Base-by-base conservation (phyloP, 64 coral and sea anemone genomes). In the Exaiptasia diaphana region DNA sequence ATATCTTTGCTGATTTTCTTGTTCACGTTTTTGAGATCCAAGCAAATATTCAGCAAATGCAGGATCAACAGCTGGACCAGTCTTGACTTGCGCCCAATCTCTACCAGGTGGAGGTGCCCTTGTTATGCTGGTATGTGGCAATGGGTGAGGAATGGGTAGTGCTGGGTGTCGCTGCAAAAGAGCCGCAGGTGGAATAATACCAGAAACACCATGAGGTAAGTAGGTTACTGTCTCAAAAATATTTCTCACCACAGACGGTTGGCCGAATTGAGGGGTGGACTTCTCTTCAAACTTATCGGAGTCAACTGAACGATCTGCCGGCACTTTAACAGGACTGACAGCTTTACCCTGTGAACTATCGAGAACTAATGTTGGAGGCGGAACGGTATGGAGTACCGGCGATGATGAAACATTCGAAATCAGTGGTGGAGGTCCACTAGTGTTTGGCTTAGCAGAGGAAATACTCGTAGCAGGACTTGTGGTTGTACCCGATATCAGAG, bases 221-320 rank as follows among this genome's bases (percentile, higher is more conserved):
- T 89, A 89, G 9, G 41, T 80, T 35, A 71, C 81, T 43, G 91
- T 95, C 38, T 85, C 86, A 77, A 95, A 77, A 53, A 89, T 95
- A 41, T 83, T 89, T 38, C 91, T 81, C 21, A 90, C 80, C 69
- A 90, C 38, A 35, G 49, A 54, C 40, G 30, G 43, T 39, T 54
- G 49, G 14, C 48, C 55, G 18, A n/a, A 68, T n/a, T 29, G 33
- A 17, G 31, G 41, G 24, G 6, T 20, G 38, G 31, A 50, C 31
- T 20, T 80, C 31, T 27, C 49, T 59, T 79, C 76, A 64, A 28
- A 22, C 14, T 35, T 41, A 18, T 41, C 26, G 9, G 46, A 50
- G 53, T 15, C 29, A 9, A 20, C 70, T 36, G 14, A 36, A 45
- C 25, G 11, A 39, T 33, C 43, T 32, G 34, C 22, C 15, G 35